Evolutionary conservation across 2,113 vertebrate genomes (phyloP), one percentile per base, ranked within the genome.

Genomic region (Bos taurus): DNA sequence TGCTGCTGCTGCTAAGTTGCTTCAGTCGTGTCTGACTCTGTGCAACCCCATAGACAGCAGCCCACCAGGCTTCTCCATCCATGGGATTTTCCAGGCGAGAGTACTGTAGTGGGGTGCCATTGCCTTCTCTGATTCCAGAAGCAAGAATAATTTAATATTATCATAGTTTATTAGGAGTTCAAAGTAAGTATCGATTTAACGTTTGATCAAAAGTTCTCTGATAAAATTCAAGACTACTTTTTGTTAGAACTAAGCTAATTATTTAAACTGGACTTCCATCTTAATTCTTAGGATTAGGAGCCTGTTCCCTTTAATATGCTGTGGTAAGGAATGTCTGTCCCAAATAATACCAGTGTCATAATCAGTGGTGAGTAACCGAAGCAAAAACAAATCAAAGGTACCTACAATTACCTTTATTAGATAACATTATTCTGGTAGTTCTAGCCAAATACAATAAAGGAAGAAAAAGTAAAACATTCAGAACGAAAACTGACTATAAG

Each of bases 381-480:
- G 12, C 23, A 83, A 91, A 84, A 48, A 82, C 19, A 88, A 74
- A 64, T 48, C 40, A 85, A 85, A 91, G 40, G 17, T 52, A 82
- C 3, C 59, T 59, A 82, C 33, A 36, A 17, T 91, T 84, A 78
- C 30, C 6, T 54, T 3, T 88, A 36, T 56, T 67, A 17, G 54
- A 25, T 94, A 50, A 87, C 23, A 62, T 62, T 50, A 26, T 48
- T 78, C 57, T 36, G 50, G 12, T 92, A 80, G 33, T 83, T 74
- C 62, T 94, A 60, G 60, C 59, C 50, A 17, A 43, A 71, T 62
- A 30, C 0, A 43, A 74, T 50, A 80, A 96, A 96, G 46, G 36
- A 88, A 54, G 71, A 87, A 94, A 95, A 95, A 43, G 28, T 50
- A 93, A 52, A 96, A 93, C 23, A 80, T 77, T 93, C 28, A 92